These are phyloP conservation scores for Dermolepida albohirtum DNA, from an alignment of 2,888 invertebrate genomes.

Conservation along the genomic window DNA sequence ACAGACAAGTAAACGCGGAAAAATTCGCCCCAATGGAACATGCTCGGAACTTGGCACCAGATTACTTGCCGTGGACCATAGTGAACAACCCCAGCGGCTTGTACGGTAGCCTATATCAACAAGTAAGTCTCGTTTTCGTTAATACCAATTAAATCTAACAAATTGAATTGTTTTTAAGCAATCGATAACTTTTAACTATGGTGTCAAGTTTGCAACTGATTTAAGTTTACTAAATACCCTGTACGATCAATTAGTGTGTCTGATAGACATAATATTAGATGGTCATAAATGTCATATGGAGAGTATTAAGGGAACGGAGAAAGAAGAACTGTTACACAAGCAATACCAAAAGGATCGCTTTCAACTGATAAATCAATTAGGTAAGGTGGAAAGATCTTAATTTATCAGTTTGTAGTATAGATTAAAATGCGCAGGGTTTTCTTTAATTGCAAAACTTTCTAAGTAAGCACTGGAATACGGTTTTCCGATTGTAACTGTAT, in stretches of 20 bases:
- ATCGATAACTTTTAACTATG: slow-evolving; percentile 65
- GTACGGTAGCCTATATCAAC: slow-evolving; percentile 66
- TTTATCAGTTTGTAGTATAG: background rate
- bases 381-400: slow-evolving; percentile 63
- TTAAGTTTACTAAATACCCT: slow-evolving; percentile 69
- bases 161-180: slow-evolving; percentile 56
- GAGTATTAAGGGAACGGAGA: slow-evolving; percentile 70
- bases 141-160: background rate
- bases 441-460: no score
- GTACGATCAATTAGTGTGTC: slow-evolving; percentile 76
- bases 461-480: no score
- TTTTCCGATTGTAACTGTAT: no score
- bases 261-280: slow-evolving; percentile 80
- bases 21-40: slow-evolving; percentile 66
- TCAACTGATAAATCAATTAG: slow-evolving; percentile 74
- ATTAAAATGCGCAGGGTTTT: no score
- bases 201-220: slow-evolving; percentile 71
- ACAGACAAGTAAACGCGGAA: slow-evolving; percentile 71
- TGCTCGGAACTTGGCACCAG: slow-evolving; percentile 63
- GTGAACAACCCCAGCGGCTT: slow-evolving; percentile 70
- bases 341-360: slow-evolving; percentile 76
- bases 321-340: slow-evolving; percentile 70
- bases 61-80: slow-evolving; percentile 83
- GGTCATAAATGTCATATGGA: slow-evolving; percentile 78
- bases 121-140: slow-evolving; percentile 55